A percentile compares a stretch with the other conserved stretches of the same genome.
Evolutionary conservation across 2,113 vertebrate genomes (phyloP).

Genomic region (Amphiprion percula): DNA sequence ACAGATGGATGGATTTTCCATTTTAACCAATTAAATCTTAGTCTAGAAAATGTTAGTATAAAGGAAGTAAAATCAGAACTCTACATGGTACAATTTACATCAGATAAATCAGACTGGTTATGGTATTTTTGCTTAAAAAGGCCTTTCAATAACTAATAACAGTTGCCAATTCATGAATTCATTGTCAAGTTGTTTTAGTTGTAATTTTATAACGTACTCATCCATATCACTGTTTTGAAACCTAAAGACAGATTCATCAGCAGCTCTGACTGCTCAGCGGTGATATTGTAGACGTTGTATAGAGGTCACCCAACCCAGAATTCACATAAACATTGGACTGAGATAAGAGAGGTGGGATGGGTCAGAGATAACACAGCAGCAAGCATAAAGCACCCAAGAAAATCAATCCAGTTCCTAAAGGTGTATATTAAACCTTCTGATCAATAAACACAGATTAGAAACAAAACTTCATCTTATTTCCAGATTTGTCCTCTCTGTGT

Average conservation of each 20-base stretch:
- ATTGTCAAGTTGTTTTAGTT: no score
- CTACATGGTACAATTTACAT: no score
- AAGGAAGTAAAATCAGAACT: no score
- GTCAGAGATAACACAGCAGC: constrained; percentile 1
- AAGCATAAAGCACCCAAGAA: neutral
- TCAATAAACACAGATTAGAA: neutral
- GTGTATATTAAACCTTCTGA: neutral
- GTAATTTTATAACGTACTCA: no score
- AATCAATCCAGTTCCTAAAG: neutral
- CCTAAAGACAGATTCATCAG: neutral
- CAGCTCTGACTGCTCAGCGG: neutral
- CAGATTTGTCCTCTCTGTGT: no score
- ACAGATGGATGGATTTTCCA: no score
- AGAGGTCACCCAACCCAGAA: neutral
- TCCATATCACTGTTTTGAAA: neutral
- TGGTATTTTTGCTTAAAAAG: no score
- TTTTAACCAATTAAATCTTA: no score
- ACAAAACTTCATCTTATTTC: no score
- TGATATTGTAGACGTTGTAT: neutral
- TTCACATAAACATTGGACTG: neutral
- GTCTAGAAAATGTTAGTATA: no score
- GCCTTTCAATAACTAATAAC: no score
- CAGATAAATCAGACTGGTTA: no score
- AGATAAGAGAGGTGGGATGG: neutral
- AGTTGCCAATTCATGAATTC: neutral